Evolutionary conservation across 2,113 vertebrate genomes (phyloP).

Genomic region (Todiramphus saurophagus): DNA sequence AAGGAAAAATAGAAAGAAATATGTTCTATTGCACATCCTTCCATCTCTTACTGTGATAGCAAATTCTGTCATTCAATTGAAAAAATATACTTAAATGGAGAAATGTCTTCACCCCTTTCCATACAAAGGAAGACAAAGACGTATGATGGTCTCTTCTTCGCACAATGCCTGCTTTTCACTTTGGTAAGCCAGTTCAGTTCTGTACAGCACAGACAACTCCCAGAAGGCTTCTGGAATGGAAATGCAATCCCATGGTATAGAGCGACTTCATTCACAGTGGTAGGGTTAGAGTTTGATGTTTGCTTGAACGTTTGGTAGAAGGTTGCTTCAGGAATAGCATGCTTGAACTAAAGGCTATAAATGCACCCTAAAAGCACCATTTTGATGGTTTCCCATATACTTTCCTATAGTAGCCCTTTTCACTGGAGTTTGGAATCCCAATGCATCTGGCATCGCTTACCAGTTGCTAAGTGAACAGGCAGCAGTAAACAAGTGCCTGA

Average conservation of each 20-base stretch:
- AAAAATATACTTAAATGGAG: not conserved
- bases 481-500: not conserved
- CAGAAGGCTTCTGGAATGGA: not conserved
- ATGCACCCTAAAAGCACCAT: not conserved
- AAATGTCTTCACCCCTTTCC: not conserved
- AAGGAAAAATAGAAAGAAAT: not conserved
- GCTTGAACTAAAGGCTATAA: not conserved
- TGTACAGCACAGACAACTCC: not conserved
- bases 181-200: not conserved
- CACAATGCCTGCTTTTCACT: not conserved
- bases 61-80: not conserved
- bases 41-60: not conserved
- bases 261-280: not conserved
- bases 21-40: not conserved
- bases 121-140: not conserved
- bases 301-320: not conserved
- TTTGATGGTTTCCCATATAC: not conserved
- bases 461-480: not conserved
- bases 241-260: not conserved
- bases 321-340: not conserved
- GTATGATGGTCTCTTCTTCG: not conserved
- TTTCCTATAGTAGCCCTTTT: not conserved
- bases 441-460: not conserved
- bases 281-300: not conserved
- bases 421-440: not conserved